These are phyloP conservation scores for Phocoena sinus DNA, from an alignment of 2,113 vertebrate genomes.

Conservation along the genomic window DNA sequence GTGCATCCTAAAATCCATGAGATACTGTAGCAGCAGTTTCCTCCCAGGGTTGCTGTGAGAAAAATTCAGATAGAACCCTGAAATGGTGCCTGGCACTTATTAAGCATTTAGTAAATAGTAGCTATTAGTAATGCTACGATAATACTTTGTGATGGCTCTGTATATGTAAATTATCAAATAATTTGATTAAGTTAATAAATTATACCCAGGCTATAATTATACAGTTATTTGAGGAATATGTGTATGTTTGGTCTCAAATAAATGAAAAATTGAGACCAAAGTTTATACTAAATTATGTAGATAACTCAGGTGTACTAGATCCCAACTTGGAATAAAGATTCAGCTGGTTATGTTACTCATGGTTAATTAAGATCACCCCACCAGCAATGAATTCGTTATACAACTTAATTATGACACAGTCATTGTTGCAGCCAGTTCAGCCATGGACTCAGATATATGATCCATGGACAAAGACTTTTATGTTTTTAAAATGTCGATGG, in stretches of 20 bases:
- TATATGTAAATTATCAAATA: background rate
- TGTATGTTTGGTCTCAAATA: background rate
- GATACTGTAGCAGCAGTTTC: background rate
- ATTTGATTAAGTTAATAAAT: background rate
- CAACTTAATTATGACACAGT: background rate
- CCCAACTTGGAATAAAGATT: background rate
- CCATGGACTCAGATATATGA: background rate
- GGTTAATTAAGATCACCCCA: background rate
- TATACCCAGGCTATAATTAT: background rate
- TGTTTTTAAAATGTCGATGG: background rate
- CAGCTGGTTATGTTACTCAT: background rate
- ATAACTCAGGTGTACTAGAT: background rate
- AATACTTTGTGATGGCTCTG: background rate
- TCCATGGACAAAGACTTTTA: background rate
- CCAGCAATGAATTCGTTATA: background rate
- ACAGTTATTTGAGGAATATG: background rate
- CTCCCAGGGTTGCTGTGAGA: background rate
- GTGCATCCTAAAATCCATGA: no score
- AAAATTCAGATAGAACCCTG: background rate
- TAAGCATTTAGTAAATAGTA: background rate
- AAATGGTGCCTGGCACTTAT: background rate
- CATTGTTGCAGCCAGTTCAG: background rate
- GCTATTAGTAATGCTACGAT: background rate
- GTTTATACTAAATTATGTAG: background rate
- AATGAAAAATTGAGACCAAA: background rate